A percentile compares a stretch with the other conserved stretches of the same genome.
These are phyloP conservation scores for Scarus forsteni DNA, from an alignment of 2,797 vertebrate species.

Conservation along the genomic window DNA sequence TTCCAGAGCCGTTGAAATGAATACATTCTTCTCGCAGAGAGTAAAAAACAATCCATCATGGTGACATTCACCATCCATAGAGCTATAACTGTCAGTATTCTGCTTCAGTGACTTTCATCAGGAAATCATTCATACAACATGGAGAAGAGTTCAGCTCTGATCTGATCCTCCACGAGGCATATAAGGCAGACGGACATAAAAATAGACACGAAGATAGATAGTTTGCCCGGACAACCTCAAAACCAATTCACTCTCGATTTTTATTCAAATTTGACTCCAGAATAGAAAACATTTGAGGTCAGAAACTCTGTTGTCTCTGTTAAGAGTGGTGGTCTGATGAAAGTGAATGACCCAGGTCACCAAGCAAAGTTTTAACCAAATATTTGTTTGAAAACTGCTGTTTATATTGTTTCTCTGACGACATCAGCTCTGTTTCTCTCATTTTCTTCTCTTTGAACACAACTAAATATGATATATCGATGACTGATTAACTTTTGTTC, in stretches of 20 bases:
- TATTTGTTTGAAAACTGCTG: no score
- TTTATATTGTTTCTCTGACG: no score
- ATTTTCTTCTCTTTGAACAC: no score
- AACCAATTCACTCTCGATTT: neutral
- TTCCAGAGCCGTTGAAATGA: constrained; percentile 9
- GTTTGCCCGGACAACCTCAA: neutral
- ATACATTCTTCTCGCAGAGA: neutral
- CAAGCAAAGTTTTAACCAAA: no score
- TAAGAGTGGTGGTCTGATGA: neutral
- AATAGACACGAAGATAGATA: neutral
- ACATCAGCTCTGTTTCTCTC: no score
- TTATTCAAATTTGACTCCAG: neutral
- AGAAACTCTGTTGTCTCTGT: neutral
- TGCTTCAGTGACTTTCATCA: constrained; percentile 7
- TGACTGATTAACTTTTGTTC: no score
- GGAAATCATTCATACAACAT: constrained; percentile 11
- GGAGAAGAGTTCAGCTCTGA: neutral
- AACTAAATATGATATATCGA: no score
- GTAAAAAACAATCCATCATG: neutral
- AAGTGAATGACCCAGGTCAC: neutral
- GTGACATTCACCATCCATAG: neutral
- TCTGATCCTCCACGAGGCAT: neutral
- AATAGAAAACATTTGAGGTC: constrained; percentile 4
- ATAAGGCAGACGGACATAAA: neutral
- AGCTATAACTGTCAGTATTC: constrained; percentile 12